These are phyloP conservation scores for Acrossocheilus wenchowensis DNA, from an alignment of 2,797 vertebrate species.

Conservation along the genomic window DNA sequence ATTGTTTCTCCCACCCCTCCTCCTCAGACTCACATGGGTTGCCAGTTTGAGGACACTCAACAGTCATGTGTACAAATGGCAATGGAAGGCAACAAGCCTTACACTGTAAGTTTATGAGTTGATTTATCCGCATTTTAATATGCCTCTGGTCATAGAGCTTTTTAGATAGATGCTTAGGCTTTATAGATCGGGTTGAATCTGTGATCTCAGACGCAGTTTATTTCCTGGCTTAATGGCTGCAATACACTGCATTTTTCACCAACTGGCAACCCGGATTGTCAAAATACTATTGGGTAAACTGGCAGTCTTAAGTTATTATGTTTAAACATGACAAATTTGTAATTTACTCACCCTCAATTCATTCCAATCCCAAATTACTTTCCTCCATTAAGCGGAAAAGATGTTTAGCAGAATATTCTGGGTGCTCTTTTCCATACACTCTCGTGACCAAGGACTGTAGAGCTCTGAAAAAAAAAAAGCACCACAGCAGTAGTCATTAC, in stretches of 20 bases:
- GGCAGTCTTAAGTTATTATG: neutral
- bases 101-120: neutral
- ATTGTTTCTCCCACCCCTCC: neutral
- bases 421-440: no score
- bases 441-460: no score
- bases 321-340: neutral
- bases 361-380: neutral
- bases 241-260: neutral
- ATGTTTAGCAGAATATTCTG: no score
- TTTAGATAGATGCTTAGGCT: neutral
- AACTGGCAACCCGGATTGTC: neutral
- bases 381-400: neutral
- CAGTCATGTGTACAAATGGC: neutral
- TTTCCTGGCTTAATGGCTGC: neutral
- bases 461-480: no score
- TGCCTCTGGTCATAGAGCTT: neutral
- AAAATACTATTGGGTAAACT: neutral
- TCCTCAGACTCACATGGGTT: neutral
- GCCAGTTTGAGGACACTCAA: neutral
- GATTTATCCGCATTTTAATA: neutral
- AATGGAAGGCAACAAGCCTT: neutral
- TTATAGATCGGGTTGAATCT: neutral
- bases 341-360: neutral
- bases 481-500: no score
- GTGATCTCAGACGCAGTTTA: neutral